Percentiles rank a stretch among this genome's conserved stretches.
Conservation (phyloP, 2,888 invertebrate genomes). For the Diploptera punctata region DNA sequence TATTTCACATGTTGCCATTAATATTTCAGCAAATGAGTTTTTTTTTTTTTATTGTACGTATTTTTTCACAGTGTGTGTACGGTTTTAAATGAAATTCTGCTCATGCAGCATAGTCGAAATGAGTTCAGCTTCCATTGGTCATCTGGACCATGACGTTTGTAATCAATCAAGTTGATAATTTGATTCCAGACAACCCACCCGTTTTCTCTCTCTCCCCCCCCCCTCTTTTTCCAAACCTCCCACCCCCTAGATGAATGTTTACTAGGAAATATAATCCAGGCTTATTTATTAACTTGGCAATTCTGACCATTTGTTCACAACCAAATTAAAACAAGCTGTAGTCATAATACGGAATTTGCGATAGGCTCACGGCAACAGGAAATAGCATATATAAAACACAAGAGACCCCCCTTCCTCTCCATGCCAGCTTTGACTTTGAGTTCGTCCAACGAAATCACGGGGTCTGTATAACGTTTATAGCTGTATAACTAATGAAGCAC, state of each 20-base stretch:
- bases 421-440: constrained; percentile 36
- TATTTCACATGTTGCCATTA: constrained; percentile 44
- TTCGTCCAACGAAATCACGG: constrained; percentile 30
- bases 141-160: constrained; percentile 43
- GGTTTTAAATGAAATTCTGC: constrained; percentile 40
- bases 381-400: constrained; percentile 27
- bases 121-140: constrained; percentile 45
- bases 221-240: constrained; percentile 46
- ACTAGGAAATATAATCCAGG: constrained; percentile 42
- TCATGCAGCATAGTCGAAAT: constrained; percentile 35
- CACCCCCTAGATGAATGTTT: constrained; percentile 43
- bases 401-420: constrained; percentile 29
- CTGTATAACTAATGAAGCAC: constrained; percentile 39
- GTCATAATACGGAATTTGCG: constrained; percentile 39
- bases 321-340: constrained; percentile 42
- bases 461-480: constrained; percentile 32
- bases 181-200: constrained; percentile 40
- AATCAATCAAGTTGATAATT: constrained; percentile 45
- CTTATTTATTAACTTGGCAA: constrained; percentile 43
- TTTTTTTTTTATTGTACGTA: constrained; percentile 43
- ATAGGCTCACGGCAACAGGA: constrained; percentile 26
- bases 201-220: constrained; percentile 28
- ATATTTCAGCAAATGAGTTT: constrained; percentile 44
- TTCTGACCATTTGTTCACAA: constrained; percentile 42
- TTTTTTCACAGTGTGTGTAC: constrained; percentile 39